Evolutionary conservation across 2,888 invertebrate genomes (phyloP).

Genomic region (Macaria liturata): DNA sequence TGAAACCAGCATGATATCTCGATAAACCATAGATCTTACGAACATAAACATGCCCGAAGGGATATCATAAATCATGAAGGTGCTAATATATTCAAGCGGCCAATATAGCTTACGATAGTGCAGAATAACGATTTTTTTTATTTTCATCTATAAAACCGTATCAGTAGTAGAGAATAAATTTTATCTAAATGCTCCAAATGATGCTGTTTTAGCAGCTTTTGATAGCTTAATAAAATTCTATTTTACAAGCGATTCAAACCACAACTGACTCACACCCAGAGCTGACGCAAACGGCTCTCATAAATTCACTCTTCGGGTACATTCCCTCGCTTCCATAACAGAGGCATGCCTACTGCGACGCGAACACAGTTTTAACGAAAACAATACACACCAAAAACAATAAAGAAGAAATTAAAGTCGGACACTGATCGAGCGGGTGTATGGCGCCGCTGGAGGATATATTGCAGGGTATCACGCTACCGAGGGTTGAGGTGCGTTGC

Average conservation of each 20-base stretch:
- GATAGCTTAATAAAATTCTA: slow-evolving; percentile 22
- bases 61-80: slow-evolving; percentile 13
- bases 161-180: neutral
- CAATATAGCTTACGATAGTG: slow-evolving; percentile 11
- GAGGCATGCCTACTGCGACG: slow-evolving; percentile 55
- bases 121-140: slow-evolving; percentile 10
- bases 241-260: slow-evolving; percentile 22
- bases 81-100: slow-evolving; percentile 15
- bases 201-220: slow-evolving; percentile 14
- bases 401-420: slow-evolving; percentile 74
- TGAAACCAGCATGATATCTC: slow-evolving; percentile 6
- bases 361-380: slow-evolving; percentile 69
- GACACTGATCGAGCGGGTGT: slow-evolving; percentile 63
- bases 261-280: slow-evolving; percentile 30
- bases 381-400: slow-evolving; percentile 78
- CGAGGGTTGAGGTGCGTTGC: slow-evolving; percentile 63
- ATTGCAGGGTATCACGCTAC: slow-evolving; percentile 73
- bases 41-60: slow-evolving; percentile 9
- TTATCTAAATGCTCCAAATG: slow-evolving; percentile 4
- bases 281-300: slow-evolving; percentile 38
- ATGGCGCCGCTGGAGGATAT: slow-evolving; percentile 61
- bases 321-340: slow-evolving; percentile 45
- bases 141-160: slow-evolving; percentile 3
- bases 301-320: slow-evolving; percentile 43
- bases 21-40: slow-evolving; percentile 2